Base-by-base conservation (phyloP, 2,888 invertebrate genomes). In the Xestia ashworthii region DNA sequence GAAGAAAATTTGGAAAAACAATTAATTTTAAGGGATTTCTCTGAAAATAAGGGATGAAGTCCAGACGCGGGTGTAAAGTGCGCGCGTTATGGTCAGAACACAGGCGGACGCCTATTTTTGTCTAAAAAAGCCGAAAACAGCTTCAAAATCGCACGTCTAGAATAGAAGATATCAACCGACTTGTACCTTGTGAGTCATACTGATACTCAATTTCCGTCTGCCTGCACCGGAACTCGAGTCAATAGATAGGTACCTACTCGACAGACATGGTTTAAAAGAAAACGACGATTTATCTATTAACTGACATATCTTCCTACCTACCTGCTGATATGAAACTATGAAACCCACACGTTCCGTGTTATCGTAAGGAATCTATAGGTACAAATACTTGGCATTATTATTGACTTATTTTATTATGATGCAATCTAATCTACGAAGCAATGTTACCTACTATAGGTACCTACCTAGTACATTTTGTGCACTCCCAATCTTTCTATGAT, bases 241-340 rank as follows among this genome's bases (percentile, higher is more conserved):
- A n/a, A 32, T 16, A 76, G 3, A 19, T 58, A n/a, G 5, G 25
- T 46, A 8, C 12, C 12, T 58, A 58, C 25, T 25, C 44, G 6
- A 53, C 3, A 62, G 16, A 53, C n/a, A 12, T 8, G 19, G 0
- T 55, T 55, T 55, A 22, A 44, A 65, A 78, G 12, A 60, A 55
- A 55, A 46, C n/a, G 0, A 46, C 46, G 41, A 8, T 60, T 65
- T 48, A 76, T 12, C 12, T 58, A 14, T 3, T 32, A 25, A 38
- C 14, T 22, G 6, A 25, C 16, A 38, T 38, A 53, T 8, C 38
- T 71, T 38, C n/a, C 46, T 41, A 71, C n/a, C 46, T 41, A 71
- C 11, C 19, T 50, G 19, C 50, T 69, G 62, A 77, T 78, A 78
- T 8, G 53, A 78, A 69, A 64, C 38, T 78, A 78, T 8, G 53